Percentiles rank a stretch among this genome's conserved stretches.
Conservation (phyloP, 2,888 invertebrate species). For the Nymphalis urticae region DNA sequence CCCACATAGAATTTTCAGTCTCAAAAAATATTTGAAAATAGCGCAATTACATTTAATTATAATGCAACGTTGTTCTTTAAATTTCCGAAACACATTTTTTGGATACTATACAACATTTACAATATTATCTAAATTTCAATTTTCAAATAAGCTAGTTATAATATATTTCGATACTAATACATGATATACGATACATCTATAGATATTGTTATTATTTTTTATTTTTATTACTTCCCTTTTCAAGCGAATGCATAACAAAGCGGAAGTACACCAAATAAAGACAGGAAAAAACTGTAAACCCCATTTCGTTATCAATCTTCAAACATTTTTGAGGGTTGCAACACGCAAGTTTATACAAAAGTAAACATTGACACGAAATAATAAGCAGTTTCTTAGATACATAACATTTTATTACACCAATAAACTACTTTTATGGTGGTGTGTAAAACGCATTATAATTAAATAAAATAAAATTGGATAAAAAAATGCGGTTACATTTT, state of each 20-base stretch:
- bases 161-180: no score
- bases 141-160: no score
- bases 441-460: slow-evolving; percentile 5
- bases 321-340: slow-evolving; percentile 11
- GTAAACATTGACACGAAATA: slow-evolving; percentile 10
- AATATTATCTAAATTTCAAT: no score
- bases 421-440: slow-evolving; percentile 7
- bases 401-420: slow-evolving; percentile 25
- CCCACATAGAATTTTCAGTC: no score
- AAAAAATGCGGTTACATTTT: slow-evolving; percentile 4
- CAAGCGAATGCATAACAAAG: not conserved
- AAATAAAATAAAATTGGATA: not conserved
- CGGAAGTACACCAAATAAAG: slow-evolving; percentile 15
- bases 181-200: no score
- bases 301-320: slow-evolving; percentile 3
- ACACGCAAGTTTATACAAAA: slow-evolving; percentile 30
- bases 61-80: no score
- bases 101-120: no score
- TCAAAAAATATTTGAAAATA: no score
- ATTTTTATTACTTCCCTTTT: not conserved
- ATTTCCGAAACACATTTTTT: no score
- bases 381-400: slow-evolving; percentile 5
- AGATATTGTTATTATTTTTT: no score
- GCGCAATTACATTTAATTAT: no score
- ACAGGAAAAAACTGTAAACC: slow-evolving; percentile 19